Base-by-base conservation (phyloP, 2,888 invertebrate genomes). In the Adela reaumurella region DNA sequence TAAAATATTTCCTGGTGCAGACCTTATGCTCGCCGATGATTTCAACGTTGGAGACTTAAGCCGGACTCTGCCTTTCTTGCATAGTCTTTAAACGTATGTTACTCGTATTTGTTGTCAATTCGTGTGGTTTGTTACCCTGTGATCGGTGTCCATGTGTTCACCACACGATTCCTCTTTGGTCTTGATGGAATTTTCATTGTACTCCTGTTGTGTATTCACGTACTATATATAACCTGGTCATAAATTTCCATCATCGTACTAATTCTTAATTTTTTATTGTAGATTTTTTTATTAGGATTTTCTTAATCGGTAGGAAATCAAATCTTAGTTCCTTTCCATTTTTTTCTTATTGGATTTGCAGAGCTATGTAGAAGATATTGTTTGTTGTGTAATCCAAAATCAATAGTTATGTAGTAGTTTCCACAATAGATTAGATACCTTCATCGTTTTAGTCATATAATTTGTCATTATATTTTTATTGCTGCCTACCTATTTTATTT, bases 51-150 rank as follows among this genome's bases (percentile, higher is more conserved):
- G 65, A 57, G 72, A 71, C 63, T 59, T 76, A 62, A 74, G 74
- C 72, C 71, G 62, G 68, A 72, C 70, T 59, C 68, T 74, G 65
- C 79, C 80, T 57, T 77, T 65, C 65, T 71, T 80, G 58, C 78
- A 70, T 76, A 72, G 70, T 70, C 70, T 79, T 64, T 80, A 76
- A 73, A 62, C 59, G 61, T 35, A 35, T 35, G 35, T 35, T 35
- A 35, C 14, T 14, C 3, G 8, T 14, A 35, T 35, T 14, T 8
- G 8, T 14, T 14, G 35, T 14, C 35, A 35, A 35, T 11, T 35
- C 35, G 35, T 35, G 24, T 35, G 35, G 35, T 35, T 35, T 8
- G 14, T 14, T 35, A 8, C 35, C 35, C 35, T 35, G 35, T 35
- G 35, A 35, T 14, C 35, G 35, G 8, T 35, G 11, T 11, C 3